Evolutionary conservation across 2,113 vertebrate species (phyloP).

Genomic region (Ovibos moschatus): DNA sequence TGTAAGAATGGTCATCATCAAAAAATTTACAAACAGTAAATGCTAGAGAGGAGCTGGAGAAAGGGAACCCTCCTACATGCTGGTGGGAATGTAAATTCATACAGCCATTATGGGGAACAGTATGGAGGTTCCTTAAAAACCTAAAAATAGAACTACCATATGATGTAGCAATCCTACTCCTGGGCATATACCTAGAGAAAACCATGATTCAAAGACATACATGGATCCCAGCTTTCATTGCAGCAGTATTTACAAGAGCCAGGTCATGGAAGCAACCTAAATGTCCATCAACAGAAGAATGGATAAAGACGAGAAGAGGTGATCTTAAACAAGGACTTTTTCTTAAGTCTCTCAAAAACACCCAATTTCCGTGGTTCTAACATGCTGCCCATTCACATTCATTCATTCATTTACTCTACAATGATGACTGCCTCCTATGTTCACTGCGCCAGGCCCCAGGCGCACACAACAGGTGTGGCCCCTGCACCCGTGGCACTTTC

Average conservation of each 20-base stretch:
- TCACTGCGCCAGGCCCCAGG: background rate
- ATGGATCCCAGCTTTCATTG: background rate
- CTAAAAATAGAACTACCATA: background rate
- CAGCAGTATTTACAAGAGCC: background rate
- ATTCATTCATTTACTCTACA: background rate
- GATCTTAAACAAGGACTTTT: background rate
- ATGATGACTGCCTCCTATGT: background rate
- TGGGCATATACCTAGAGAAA: background rate
- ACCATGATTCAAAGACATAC: background rate
- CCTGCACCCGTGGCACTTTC: fast-evolving
- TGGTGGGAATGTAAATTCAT: background rate
- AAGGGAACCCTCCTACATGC: background rate
- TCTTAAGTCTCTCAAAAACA: background rate
- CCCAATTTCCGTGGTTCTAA: background rate
- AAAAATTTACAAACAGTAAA: background rate
- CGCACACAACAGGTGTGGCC: background rate
- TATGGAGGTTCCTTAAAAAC: background rate
- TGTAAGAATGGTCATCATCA: background rate
- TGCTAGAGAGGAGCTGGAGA: background rate
- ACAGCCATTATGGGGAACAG: background rate
- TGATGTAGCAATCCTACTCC: background rate
- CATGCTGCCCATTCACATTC: background rate
- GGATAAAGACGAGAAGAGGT: background rate
- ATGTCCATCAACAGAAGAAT: background rate
- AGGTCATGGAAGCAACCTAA: background rate